Base-by-base conservation (phyloP, 2,888 invertebrate genomes). In the Gasteruption jaculator region DNA sequence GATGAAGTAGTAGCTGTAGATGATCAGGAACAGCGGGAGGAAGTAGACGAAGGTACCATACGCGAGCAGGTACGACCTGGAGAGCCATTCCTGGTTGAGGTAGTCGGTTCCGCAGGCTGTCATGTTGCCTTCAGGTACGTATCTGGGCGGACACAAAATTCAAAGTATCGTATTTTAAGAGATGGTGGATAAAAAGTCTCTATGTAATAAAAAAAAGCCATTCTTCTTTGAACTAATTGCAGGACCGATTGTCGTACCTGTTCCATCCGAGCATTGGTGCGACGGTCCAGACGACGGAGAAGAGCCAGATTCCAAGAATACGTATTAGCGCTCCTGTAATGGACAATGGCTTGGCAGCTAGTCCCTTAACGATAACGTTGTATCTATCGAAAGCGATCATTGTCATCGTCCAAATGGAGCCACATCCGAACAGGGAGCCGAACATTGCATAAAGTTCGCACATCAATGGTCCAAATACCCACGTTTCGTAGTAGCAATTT, bases 51-150 rank as follows among this genome's bases (percentile, higher is more conserved):
- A 88, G 45, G 84, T 67, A n/a, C 83, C 81, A 71, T 91, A 91
- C 49, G 83, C 73, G 33, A 89, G 72, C 60, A 91, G 82, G 74
- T 91, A 91, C 60, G 86, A 85, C 53, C 82, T 78, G 72, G 85
- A 86, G 51, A 82, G 58, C 81, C 83, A 83, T 49, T 83, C 83
- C 71, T 84, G 83, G 70, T 71, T 79, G 54, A 91, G 75, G 67
- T 90, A 91, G 70, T 91, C 91, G 40, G 91, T 91, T 41, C 92
- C 91, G 64, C 93, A 93, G 22, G 91, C 89, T 30, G 91, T 91
- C 83, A 92, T 85, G 73, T 92, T 91, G 46, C 92, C 93, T 73
- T 93, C 93, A 6, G 92, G 92, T 33, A 92, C 90, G 68, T 92
- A 92, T 67, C 88, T 87, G 68, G 49, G 54, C 10, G 10, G 10